Base-by-base conservation (phyloP, 30 jellyfish, hydroid and myxozoan species). In the Hydra vulgaris region DNA sequence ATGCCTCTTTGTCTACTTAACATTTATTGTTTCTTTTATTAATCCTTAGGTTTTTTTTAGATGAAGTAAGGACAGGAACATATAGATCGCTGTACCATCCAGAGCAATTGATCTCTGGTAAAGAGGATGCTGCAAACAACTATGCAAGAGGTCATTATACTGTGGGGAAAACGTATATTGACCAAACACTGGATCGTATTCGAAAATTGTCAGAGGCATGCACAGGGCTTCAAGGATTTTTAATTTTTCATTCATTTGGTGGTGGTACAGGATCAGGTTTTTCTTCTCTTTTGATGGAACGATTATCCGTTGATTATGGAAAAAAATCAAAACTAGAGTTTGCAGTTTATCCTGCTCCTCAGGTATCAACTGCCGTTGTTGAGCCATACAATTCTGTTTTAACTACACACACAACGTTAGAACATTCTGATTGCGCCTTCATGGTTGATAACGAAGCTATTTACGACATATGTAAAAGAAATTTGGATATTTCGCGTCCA, bases 241-340 rank as follows among this genome's bases (percentile, higher is more conserved):
- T 92, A 81, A 67, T 92, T 74, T 87, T 84, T 73, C 98, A 92
- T 71, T 92, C 98, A 17, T 88, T 87, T 61, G 98, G 98, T 24
- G 98, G 98, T 74, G 98, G 98, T 19, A 92, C 98, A 0, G 98
- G 98, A 68, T 92, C 98, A 25, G 98, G 98, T 53, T 88, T 92
- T 16, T 85, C 98, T 15, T 88, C 98, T 8, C 95, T 88, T 12
- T 87, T 92, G 20, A 87, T 88, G 96, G 98, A 92, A 61, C 90
- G 96, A 12, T 73, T 92, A 26, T 88, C 96, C 5, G 95, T 83
- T 53, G 96, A 88, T 79, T 87, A 55, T 72, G 98, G 98, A 53
- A 92, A 92, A 84, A 92, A 88, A 76, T 80, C 95, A 80, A 92
- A 92, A 81, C 87, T 92, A 61, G 95, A 92, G 84, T 87, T 92